Evolutionary conservation across 2,888 invertebrate genomes (phyloP).

Genomic region (Cosmia trapezina): DNA sequence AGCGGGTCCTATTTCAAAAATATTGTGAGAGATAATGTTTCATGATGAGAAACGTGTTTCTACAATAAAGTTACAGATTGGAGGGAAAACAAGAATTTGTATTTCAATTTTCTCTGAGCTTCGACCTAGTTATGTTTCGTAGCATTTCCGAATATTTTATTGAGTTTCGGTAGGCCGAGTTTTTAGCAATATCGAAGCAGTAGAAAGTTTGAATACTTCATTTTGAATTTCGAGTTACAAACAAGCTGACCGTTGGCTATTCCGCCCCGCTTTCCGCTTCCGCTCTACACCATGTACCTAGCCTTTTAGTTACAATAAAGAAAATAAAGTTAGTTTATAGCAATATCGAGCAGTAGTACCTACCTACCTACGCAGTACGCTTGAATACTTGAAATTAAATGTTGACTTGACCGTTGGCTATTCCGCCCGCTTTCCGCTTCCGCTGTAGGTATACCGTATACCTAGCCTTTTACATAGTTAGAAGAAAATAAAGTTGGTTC

Average conservation of each 20-base stretch:
- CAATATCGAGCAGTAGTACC: too few species aligned
- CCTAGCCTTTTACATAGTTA: too few species aligned
- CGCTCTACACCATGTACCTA: neutral
- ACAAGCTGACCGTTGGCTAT: neutral
- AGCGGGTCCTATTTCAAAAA: constrained; percentile 11
- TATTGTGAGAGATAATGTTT: constrained; percentile 26
- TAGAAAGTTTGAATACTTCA: neutral
- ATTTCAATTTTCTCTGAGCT: neutral
- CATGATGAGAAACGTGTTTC: constrained; percentile 10
- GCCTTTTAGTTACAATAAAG: constrained; percentile 6
- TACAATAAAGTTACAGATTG: constrained; percentile 4
- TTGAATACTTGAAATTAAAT: neutral
- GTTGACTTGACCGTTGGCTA: too few species aligned
- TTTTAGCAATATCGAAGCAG: neutral
- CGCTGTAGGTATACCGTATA: too few species aligned
- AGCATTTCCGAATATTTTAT: neutral
- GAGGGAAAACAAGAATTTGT: neutral
- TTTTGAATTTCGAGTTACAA: neutral
- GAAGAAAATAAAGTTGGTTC: too few species aligned
- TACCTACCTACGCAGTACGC: neutral
- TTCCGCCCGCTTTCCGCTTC: too few species aligned
- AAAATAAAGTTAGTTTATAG: constrained; percentile 10
- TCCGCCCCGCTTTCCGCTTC: neutral
- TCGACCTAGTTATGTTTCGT: neutral
- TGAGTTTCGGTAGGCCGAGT: neutral